Evolutionary conservation across 2,797 vertebrate species (phyloP).

Genomic region (Pseudocheirus occidentalis): DNA sequence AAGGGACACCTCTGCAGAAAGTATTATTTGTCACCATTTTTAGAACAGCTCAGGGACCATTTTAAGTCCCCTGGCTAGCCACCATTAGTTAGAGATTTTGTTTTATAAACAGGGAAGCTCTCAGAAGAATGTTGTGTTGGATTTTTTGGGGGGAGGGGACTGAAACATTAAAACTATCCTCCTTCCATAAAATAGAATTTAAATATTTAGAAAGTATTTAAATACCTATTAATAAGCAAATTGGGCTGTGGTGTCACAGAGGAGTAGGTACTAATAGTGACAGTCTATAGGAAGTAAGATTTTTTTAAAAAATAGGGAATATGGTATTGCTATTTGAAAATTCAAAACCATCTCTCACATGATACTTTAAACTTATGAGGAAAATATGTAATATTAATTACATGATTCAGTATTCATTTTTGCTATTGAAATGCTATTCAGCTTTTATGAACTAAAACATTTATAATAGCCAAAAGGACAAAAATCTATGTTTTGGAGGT

Average conservation of each 20-base stretch:
- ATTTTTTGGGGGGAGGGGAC: not conserved
- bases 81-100: not conserved
- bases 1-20: not conserved
- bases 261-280: not conserved
- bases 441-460: not conserved
- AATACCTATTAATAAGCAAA: not conserved
- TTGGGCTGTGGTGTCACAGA: not conserved
- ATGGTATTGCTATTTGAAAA: not conserved
- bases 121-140: not conserved
- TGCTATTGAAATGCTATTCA: not conserved
- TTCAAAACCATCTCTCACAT: not conserved
- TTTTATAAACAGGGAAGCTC: not conserved
- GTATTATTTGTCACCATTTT: not conserved
- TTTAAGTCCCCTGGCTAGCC: not conserved
- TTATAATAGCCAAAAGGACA: not conserved
- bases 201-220: not conserved
- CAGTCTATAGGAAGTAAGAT: not conserved
- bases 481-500: not conserved
- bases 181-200: not conserved
- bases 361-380: not conserved
- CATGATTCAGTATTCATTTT: not conserved
- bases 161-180: not conserved
- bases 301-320: not conserved
- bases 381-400: not conserved
- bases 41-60: not conserved